phyloP scores from a whole-genome alignment of 2,888 invertebrate species.

The Cordilura impudica region DNA sequence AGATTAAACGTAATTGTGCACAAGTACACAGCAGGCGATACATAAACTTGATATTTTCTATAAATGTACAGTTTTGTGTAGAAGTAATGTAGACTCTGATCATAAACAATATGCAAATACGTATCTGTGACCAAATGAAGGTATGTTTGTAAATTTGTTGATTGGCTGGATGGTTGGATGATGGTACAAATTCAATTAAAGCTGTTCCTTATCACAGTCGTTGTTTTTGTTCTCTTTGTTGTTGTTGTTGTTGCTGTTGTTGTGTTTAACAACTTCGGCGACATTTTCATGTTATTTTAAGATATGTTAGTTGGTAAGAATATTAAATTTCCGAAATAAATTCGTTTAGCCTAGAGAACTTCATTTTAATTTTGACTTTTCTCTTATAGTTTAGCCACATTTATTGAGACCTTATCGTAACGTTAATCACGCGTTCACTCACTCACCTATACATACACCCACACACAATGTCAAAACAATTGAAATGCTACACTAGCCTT shows the following conservation, averaged over 20 bases:
- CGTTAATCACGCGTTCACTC: not conserved
- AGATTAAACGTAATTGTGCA: slow-evolving; percentile 68
- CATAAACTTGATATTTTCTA: slow-evolving; percentile 67
- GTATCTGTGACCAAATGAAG: not conserved
- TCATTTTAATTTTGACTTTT: slow-evolving; percentile 71
- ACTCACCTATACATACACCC: no score
- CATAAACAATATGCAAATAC: slow-evolving; percentile 38
- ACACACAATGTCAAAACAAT: not conserved
- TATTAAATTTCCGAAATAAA: slow-evolving; percentile 27
- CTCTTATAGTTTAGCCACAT: slow-evolving; percentile 73
- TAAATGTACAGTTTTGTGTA: slow-evolving; percentile 42
- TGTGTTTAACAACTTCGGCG: slow-evolving; percentile 67
- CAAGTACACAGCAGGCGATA: slow-evolving; percentile 70
- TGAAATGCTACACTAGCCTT: not conserved
- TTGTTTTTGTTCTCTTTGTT: slow-evolving; percentile 5
- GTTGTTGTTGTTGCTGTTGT: slow-evolving; percentile 7
- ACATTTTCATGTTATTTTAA: slow-evolving; percentile 70
- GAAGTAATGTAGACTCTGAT: slow-evolving; percentile 40
- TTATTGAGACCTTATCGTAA: slow-evolving; percentile 62
- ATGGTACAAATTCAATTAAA: slow-evolving; percentile 37
- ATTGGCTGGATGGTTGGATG: slow-evolving; percentile 1
- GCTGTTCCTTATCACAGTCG: slow-evolving; percentile 18
- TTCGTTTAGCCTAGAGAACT: slow-evolving; percentile 18
- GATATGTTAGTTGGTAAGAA: slow-evolving; percentile 6
- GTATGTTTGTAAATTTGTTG: not conserved